Conservation (phyloP, 2,888 invertebrate species). For the Bellardia bayeri region DNA sequence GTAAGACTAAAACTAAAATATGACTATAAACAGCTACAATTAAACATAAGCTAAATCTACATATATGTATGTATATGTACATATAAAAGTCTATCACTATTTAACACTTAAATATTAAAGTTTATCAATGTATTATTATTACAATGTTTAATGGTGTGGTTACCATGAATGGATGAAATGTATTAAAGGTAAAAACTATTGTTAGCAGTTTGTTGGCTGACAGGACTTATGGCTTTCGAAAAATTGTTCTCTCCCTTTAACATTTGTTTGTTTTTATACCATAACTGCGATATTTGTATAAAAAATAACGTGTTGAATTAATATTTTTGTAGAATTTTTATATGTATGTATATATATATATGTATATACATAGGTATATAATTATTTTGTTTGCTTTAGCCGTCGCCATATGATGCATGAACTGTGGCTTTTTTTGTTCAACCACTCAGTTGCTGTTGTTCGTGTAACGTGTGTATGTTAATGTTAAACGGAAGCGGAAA, state of each 20-base stretch:
- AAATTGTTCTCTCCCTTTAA: background rate
- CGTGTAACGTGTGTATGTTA: background rate
- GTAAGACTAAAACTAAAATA: no score
- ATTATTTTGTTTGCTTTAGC: constrained; percentile 1
- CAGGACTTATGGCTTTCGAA: background rate
- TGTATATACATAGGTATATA: background rate
- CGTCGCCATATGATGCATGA: constrained; percentile 8
- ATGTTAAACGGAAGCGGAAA: constrained; percentile 52
- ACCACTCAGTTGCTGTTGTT: no score
- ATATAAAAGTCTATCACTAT: background rate
- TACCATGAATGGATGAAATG: background rate
- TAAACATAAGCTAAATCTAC: no score
- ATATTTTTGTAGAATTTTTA: constrained; percentile 18
- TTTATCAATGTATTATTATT: no score
- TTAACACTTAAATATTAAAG: background rate
- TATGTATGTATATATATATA: background rate
- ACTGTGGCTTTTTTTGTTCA: background rate
- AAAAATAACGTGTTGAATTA: constrained; percentile 42
- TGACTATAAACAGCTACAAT: no score
- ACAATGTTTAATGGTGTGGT: background rate
- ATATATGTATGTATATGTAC: no score
- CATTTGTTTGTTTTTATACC: background rate
- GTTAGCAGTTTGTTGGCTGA: background rate
- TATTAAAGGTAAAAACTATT: background rate
- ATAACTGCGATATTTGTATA: background rate